Evolutionary conservation across 2,888 invertebrate genomes (phyloP), one percentile per base, ranked within the genome.

Genomic region (Graphium colonna): DNA sequence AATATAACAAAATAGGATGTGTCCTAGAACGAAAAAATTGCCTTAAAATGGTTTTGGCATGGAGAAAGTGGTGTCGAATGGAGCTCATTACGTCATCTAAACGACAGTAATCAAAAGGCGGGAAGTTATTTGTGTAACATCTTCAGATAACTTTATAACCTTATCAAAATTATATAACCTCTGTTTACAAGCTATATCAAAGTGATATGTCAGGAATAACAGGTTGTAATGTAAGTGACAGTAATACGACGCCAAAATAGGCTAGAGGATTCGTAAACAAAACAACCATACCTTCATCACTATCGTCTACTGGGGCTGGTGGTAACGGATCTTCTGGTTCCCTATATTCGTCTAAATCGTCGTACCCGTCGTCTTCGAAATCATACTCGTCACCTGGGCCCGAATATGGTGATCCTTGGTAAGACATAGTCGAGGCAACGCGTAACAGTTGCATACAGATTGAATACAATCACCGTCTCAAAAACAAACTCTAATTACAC

Each of bases 371-470:
- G 62, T 94, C 94, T 55, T 94, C 94, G 73, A 93, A 92, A 69
- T 94, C 94, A 72, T 93, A 94, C 69, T 94, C 94, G 71, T 93
- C 93, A 59, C 92, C 91, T 69, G 92, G 93, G 64, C 92, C 92
- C 63, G 93, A 93, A 83, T 91, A 92, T 58, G 92, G 92, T 63
- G 93, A 93, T 73, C 92, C 93, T 81, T 92, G 91, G 82, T 91
- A 92, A 71, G 93, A 92, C 93, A 93, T 93, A 75, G 85, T 82
- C 73, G 88, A 88, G 75, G 79, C 79, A 77, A 87, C 86, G 86
- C 88, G 87, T 89, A 89, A 75, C 77, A 89, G 87, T 88, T 87
- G 88, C 88, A 89, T 89, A 82, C 88, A 89, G 88, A 86, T 84
- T 78, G 76, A 77, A 79, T 86, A 71, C 70, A 72, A 75, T 73